Conservation (phyloP, 2,888 invertebrate genomes). For the Scaptomyza reducta region DNA sequence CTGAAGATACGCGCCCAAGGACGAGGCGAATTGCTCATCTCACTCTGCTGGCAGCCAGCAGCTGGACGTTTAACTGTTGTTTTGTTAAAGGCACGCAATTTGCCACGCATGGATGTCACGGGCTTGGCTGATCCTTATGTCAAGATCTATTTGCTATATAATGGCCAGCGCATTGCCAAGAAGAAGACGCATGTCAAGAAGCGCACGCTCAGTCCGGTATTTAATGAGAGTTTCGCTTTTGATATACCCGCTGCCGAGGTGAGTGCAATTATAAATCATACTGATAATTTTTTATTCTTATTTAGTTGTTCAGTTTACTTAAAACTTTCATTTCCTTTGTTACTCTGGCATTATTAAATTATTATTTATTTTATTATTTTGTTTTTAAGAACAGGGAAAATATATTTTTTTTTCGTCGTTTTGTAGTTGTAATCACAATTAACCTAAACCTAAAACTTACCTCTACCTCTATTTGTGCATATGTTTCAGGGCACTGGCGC, state of each 20-base stretch:
- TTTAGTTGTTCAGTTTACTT: not conserved
- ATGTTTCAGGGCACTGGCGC: slow-evolving; percentile 82
- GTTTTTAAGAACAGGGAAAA: too few relatives aligned
- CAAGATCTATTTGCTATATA: slow-evolving; percentile 98
- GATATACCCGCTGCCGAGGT: slow-evolving; percentile 93
- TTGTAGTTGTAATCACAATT: not conserved
- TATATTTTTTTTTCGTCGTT: too few relatives aligned
- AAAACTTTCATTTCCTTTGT: not conserved
- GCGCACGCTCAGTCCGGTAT: slow-evolving; percentile 98
- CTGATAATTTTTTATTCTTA: too few relatives aligned
- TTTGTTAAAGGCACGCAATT: slow-evolving; percentile 97
- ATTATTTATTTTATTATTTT: too few relatives aligned
- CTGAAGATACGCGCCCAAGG: slow-evolving; percentile 97
- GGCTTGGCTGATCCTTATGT: slow-evolving; percentile 98
- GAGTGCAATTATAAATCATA: slow-evolving; percentile 17
- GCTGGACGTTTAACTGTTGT: slow-evolving; percentile 98
- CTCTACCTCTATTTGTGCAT: not conserved
- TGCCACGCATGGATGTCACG: slow-evolving; percentile 99
- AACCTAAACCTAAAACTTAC: not conserved
- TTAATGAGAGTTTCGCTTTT: slow-evolving; percentile 99
- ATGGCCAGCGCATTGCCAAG: slow-evolving; percentile 98
- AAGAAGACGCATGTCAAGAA: slow-evolving; percentile 99
- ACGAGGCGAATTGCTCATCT: slow-evolving; percentile 96
- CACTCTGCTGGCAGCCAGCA: slow-evolving; percentile 99
- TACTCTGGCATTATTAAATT: too few relatives aligned